Evolutionary conservation across 2,797 vertebrate species (phyloP).

Genomic region (Lacerta bilineata): DNA sequence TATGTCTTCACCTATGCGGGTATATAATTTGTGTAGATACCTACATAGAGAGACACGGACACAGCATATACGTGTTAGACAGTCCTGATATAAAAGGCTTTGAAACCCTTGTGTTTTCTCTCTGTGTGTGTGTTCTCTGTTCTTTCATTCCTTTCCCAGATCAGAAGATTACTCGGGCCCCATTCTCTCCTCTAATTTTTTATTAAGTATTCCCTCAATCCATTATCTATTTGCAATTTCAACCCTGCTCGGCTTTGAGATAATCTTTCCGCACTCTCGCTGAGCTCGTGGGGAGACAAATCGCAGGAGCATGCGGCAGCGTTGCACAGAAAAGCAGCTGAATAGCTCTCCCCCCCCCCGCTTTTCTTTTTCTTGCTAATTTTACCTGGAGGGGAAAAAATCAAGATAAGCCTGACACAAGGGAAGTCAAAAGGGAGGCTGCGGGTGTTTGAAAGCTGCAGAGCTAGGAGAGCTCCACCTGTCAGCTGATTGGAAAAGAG

Average conservation of each 20-base stretch:
- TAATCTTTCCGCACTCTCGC: neutral
- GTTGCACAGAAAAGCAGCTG: neutral
- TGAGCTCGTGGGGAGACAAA: neutral
- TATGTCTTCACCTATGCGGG: conserved; percentile 68
- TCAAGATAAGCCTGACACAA: neutral
- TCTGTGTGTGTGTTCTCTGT: conserved; percentile 47
- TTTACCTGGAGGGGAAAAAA: neutral
- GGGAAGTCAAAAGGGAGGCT: neutral
- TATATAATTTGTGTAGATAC: conserved; percentile 77
- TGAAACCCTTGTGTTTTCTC: conserved; percentile 61
- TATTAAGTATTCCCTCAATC: neutral
- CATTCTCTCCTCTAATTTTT: neutral
- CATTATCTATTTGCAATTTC: neutral
- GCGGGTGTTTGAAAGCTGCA: neutral
- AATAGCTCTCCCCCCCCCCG: neutral
- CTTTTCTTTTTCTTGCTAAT: neutral
- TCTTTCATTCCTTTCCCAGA: conserved; percentile 59
- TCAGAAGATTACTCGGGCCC: neutral
- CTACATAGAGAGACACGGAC: conserved; percentile 74
- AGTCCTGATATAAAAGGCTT: conserved; percentile 61
- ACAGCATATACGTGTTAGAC: conserved; percentile 74
- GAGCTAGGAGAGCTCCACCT: neutral
- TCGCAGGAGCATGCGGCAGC: neutral
- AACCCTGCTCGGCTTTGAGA: neutral
- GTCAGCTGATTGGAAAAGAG: neutral